Percentiles rank a stretch among this genome's conserved stretches.
Evolutionary conservation across 2,113 vertebrate genomes (phyloP).

Genomic region (Alexandromys fortis): DNA sequence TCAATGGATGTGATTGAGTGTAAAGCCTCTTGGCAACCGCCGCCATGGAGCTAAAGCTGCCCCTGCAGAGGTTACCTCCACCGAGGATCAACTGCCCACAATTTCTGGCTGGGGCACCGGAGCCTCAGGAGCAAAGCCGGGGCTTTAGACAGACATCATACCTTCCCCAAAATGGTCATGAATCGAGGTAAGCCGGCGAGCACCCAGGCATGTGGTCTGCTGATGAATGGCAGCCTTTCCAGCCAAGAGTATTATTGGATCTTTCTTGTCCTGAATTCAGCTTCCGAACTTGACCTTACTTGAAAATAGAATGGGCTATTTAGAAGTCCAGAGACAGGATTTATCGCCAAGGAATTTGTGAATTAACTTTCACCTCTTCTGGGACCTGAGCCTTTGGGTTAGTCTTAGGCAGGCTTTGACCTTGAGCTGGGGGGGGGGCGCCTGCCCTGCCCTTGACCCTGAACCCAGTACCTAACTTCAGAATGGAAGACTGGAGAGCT

Average conservation of each 20-base stretch:
- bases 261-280: slow-evolving; percentile 34
- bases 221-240: slow-evolving; percentile 3
- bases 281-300: slow-evolving; percentile 50
- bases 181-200: slow-evolving; percentile 37
- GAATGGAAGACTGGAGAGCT: slow-evolving; percentile 43
- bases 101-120: neutral
- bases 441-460: neutral
- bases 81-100: neutral
- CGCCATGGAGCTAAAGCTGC: neutral
- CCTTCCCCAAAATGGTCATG: slow-evolving; percentile 61
- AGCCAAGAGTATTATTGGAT: slow-evolving; percentile 33
- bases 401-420: slow-evolving; percentile 12
- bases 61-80: neutral
- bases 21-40: slow-evolving; percentile 16
- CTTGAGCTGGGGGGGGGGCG: slow-evolving; percentile 5
- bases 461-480: slow-evolving; percentile 49
- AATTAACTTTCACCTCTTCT: slow-evolving; percentile 86
- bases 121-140: neutral
- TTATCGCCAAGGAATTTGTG: slow-evolving; percentile 22
- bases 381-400: slow-evolving; percentile 88
- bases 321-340: neutral
- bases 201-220: neutral
- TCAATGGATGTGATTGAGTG: neutral
- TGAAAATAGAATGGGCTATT: slow-evolving; percentile 66
- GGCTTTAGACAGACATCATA: slow-evolving; percentile 26